These are phyloP conservation scores for Gorsachius goisagi DNA, from an alignment of 2,113 vertebrate genomes.

Conservation along the genomic window DNA sequence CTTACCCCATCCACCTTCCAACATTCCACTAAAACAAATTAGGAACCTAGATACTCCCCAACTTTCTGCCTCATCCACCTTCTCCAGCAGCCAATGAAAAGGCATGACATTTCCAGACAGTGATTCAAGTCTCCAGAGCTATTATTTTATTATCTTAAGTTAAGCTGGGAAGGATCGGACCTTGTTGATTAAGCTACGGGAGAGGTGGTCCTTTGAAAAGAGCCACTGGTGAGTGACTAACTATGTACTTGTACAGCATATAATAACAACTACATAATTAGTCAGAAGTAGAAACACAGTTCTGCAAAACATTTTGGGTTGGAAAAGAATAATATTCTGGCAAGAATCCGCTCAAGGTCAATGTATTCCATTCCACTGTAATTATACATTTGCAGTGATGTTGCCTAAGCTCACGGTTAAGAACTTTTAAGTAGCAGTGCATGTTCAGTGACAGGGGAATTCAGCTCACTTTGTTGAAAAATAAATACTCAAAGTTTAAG, in stretches of 20 bases:
- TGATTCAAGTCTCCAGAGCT: not conserved
- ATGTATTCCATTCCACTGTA: not conserved
- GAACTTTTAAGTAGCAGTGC: not conserved
- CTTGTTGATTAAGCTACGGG: not conserved
- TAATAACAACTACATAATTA: not conserved
- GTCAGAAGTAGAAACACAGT: not conserved
- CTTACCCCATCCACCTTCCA: not conserved
- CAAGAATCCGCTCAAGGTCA: not conserved
- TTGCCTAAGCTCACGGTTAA: not conserved
- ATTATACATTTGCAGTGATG: not conserved
- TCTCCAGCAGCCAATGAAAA: not conserved
- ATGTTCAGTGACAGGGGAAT: not conserved
- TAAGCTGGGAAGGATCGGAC: not conserved
- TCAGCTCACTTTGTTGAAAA: not conserved
- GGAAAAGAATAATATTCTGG: not conserved
- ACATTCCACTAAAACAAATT: not conserved
- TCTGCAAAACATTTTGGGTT: not conserved
- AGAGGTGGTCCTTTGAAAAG: not conserved
- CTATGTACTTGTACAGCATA: not conserved
- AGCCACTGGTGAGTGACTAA: not conserved
- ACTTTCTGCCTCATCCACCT: not conserved
- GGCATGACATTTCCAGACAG: not conserved
- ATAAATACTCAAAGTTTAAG: not conserved
- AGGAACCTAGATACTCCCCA: accelerated
- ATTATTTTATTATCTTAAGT: not conserved